These are phyloP conservation scores for Microcaecilia unicolor DNA, from an alignment of 2,797 vertebrate genomes.

Conservation along the genomic window DNA sequence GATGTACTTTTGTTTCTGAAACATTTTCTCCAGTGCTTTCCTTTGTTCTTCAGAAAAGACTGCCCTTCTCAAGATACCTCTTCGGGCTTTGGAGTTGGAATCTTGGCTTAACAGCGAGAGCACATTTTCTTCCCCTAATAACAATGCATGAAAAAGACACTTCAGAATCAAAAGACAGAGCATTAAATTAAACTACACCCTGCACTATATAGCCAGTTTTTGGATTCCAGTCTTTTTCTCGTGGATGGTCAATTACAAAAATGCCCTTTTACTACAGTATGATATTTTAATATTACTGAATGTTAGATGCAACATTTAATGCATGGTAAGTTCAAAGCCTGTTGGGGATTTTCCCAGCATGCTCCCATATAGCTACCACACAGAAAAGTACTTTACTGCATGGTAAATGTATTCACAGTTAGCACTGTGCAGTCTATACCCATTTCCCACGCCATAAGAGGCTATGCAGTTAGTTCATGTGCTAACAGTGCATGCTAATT, in stretches of 20 bases:
- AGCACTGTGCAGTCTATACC: too few relatives aligned
- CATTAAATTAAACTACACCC: constrained; percentile 5
- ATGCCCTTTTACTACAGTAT: too few relatives aligned
- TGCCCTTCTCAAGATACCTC: constrained; percentile 87
- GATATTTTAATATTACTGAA: too few relatives aligned
- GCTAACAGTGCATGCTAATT: too few relatives aligned
- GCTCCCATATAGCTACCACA: too few relatives aligned
- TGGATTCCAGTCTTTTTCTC: constrained; percentile 9
- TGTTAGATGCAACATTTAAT: too few relatives aligned
- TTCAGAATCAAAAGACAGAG: background rate
- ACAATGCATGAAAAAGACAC: constrained; percentile 8
- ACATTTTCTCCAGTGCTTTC: constrained; percentile 89
- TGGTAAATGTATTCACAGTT: too few relatives aligned
- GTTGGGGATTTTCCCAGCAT: too few relatives aligned
- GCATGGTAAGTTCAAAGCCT: too few relatives aligned
- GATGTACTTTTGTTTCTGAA: constrained; percentile 94
- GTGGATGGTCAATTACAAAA: background rate
- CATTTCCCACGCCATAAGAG: too few relatives aligned
- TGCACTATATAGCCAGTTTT: constrained; percentile 3
- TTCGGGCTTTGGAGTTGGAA: constrained; percentile 68
- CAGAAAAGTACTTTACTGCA: too few relatives aligned
- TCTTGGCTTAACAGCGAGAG: constrained; percentile 70
- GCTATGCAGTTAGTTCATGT: too few relatives aligned
- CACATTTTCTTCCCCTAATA: constrained; percentile 47
- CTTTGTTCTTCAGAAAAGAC: constrained; percentile 95